Base-by-base conservation (phyloP, 2,113 vertebrate genomes). In the Empidonax alnorum region DNA sequence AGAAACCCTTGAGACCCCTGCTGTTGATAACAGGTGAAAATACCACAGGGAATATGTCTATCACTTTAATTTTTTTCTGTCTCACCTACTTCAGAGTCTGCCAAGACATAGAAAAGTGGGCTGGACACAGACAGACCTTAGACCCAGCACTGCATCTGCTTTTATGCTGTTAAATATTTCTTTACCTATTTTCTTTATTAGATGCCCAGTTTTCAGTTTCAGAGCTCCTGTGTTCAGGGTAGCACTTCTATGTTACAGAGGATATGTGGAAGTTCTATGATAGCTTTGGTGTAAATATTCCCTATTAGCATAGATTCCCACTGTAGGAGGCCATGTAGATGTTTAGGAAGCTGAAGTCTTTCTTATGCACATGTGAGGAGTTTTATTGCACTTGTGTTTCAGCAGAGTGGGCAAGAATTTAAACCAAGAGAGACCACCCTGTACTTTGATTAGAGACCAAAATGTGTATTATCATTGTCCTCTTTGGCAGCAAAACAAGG, bases 211-310 rank as follows among this genome's bases (percentile, higher is more conserved):
- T 67, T 84, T 56, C 31, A 3, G 6, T 41, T 94, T 76, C 7
- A 3, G 33, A 77, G 24, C 20, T 69, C 24, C 31, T 2, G 0
- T 42, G 24, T 16, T 73, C 15, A 35, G n/a, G 62, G 33, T 18
- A 61, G 4, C 12, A 59, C 3, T 16, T 81, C 5, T 80, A 14
- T 21, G 21, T 65, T 44, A 46, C 4, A 42, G 31, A 42, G 3
- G 3, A 9, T 12, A 41, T 41, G 39, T 12, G 12, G 39, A 41
- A 41, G 10, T 7, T 39, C 61, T 69, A 41, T 82, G 14, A 41
- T 8, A 37, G 12, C 15, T 61, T 0, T 0, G 2, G 30, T 5
- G 52, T n/a, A 61, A 58, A 52, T 37, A 28, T 37, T 66, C 11
- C 12, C 4, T 44, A 2, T 55, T 44, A 28, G 2, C 19, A 19